Evolutionary conservation across 2,113 vertebrate genomes (phyloP).

Genomic region (Myrmophylax atrothorax): DNA sequence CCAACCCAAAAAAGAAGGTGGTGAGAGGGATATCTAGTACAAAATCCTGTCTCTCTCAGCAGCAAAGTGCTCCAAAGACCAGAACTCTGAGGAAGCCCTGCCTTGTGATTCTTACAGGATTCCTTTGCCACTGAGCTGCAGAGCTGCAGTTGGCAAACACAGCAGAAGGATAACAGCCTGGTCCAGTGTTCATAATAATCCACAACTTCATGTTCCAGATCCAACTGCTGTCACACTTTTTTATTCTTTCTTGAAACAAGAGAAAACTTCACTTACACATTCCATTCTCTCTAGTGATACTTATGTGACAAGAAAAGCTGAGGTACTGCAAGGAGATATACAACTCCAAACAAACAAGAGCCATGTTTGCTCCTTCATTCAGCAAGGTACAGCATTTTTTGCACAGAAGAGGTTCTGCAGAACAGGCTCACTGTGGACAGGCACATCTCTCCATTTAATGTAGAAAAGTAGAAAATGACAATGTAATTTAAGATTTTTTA

Average conservation of each 20-base stretch:
- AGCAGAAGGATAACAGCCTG: background rate
- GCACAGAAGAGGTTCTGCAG: background rate
- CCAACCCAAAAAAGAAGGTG: background rate
- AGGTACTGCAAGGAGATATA: background rate
- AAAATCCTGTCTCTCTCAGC: background rate
- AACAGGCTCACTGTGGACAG: background rate
- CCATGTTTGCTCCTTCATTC: background rate
- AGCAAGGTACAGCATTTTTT: background rate
- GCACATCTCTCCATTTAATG: background rate
- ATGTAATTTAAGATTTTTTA: background rate
- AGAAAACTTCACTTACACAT: background rate
- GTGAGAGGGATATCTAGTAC: background rate
- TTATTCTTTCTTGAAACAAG: background rate
- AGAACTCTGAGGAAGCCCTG: background rate
- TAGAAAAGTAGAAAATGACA: background rate
- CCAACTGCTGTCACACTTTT: background rate
- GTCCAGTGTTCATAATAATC: background rate
- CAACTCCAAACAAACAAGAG: background rate
- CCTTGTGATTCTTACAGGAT: background rate
- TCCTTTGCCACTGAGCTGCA: background rate
- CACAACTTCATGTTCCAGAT: background rate
- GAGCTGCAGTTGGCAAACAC: accelerated
- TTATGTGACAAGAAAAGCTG: background rate
- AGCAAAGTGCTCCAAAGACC: background rate
- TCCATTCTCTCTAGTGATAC: background rate